Evolutionary conservation across 2,888 invertebrate genomes (phyloP), one percentile per base, ranked within the genome.

Genomic region (Acanthosoma haemorrhoidale): DNA sequence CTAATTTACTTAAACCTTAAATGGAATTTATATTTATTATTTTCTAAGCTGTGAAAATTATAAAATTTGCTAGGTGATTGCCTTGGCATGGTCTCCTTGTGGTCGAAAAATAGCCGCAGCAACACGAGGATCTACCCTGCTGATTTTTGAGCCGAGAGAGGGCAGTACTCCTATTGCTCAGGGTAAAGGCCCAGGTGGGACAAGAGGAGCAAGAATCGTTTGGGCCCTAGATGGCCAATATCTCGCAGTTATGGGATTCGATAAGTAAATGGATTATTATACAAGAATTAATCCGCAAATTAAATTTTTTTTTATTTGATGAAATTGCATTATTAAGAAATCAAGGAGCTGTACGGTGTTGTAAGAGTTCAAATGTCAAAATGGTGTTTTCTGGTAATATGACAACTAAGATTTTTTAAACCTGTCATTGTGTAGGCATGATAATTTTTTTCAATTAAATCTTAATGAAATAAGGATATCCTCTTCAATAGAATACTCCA

Each of bases 1-100:
- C 41, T 41, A n/a, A 6, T 5, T 1, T 25, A 13, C 6, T 5
- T n/a, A 1, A 4, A 21, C 5, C 2, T 51, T 51, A 16, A 13
- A 9, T 51, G 4, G 4, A 43, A 43, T 11, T 4, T 4, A 51
- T n/a, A n/a, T n/a, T 51, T 13, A 2, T 11, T 21, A 6, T 15
- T 34, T 67, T 15, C 8, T 5, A n/a, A n/a, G 18, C 51, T 71
- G 9, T 60, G 4, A 21, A 11, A 63, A 21, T 68, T 21, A 15
- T 15, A 32, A 16, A 34, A 6, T 8, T 21, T 71, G 21, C 70
- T 75, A 84, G 83, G 92, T 96, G 78, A 94, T 96, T 76, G 90
- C 92, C 70, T 83, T 94, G 76, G 90, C 93, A 3, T 98, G 96
- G 97, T 95, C 95, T 71, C 91, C 92, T 0, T 92, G 93, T 78